These are phyloP conservation scores for Anabas testudineus DNA, from an alignment of 2,797 vertebrate species.

Conservation along the genomic window DNA sequence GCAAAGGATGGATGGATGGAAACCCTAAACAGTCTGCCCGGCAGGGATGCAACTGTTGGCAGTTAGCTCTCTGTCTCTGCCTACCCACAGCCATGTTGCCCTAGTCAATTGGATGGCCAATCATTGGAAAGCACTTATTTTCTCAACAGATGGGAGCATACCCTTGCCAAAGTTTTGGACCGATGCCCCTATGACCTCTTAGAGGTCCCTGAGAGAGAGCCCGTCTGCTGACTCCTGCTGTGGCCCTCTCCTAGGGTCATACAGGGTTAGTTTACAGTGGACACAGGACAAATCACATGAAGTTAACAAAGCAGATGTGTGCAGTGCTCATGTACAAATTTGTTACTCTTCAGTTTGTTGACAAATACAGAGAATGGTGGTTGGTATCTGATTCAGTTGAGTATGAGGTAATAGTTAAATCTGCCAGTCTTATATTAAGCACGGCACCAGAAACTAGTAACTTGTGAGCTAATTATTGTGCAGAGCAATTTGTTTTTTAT, in stretches of 20 bases:
- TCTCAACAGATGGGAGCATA: conserved; percentile 82
- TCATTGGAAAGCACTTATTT: conserved; percentile 67
- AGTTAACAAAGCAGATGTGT: conserved; percentile 17
- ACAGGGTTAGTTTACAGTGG: conserved; percentile 67
- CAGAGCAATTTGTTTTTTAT: background rate
- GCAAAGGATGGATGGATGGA: conserved; percentile 52
- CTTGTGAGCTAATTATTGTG: conserved; percentile 4
- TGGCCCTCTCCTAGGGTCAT: conserved; percentile 65
- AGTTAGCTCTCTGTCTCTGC: conserved; percentile 36
- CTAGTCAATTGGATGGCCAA: conserved; percentile 67
- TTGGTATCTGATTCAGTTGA: background rate
- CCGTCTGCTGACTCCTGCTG: conserved; percentile 74
- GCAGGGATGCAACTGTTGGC: conserved; percentile 66
- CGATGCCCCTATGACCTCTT: conserved; percentile 67
- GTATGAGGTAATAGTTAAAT: conserved; percentile 14
- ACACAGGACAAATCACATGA: conserved; percentile 57
- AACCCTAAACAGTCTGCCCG: conserved; percentile 68
- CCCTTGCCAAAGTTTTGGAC: conserved; percentile 77
- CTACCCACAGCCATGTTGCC: conserved; percentile 41
- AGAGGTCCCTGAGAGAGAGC: conserved; percentile 68
- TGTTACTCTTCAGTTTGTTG: conserved; percentile 24
- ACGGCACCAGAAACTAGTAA: conserved; percentile 4
- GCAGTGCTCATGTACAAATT: conserved; percentile 4
- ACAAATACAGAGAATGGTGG: conserved; percentile 7
- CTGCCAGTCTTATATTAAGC: conserved; percentile 11